Evolutionary conservation across 2,888 invertebrate genomes (phyloP), one percentile per base, ranked within the genome.

Genomic region (Cerastoderma edule): DNA sequence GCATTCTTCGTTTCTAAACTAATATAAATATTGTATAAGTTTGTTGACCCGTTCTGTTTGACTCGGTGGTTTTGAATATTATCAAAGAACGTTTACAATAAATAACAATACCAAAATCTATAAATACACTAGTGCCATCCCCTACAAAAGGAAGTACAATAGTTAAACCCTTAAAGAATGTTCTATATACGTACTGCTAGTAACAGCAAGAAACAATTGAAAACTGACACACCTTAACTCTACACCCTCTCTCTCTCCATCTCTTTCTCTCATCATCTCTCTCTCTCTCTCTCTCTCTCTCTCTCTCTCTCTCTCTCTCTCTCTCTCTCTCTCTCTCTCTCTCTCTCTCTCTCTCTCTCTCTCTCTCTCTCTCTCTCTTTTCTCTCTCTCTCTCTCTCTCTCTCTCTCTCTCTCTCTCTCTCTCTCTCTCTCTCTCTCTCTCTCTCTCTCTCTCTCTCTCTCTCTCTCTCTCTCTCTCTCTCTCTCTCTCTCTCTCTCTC

Each of bases 321-420:
- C 22, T 60, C 66, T 22, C n/a, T 60, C 22, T 44, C 39, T 32
- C 65, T 65, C 70, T 39, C 75, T 66, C 65, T 70, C 53, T 66
- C 50, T 39, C 39, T 39, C 39, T 39, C 39, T 39, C 16, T 39
- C 39, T 39, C 8, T 39, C 39, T 39, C 10, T 33, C 70, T 75
- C 70, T 75, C 75, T 70, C 35, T 63, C 70, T 70, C 70, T 70
- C 65, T 65, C 70, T 70, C 70, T 66, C 48, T 65, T 66, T 63
- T 75, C 70, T 75, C 10, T 39, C 10, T 39, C 10, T 39, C 39
- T 39, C 10, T 39, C 39, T 39, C 39, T 39, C 10, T 39, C 39
- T 39, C 16, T 39, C 13, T 53, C 39, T 39, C 10, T 39, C 10
- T 39, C 39, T 39, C 10, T 39, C 39, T 39, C 39, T 39, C 8